Base-by-base conservation (phyloP, 2,888 invertebrate genomes). In the Uropetala carovei region DNA sequence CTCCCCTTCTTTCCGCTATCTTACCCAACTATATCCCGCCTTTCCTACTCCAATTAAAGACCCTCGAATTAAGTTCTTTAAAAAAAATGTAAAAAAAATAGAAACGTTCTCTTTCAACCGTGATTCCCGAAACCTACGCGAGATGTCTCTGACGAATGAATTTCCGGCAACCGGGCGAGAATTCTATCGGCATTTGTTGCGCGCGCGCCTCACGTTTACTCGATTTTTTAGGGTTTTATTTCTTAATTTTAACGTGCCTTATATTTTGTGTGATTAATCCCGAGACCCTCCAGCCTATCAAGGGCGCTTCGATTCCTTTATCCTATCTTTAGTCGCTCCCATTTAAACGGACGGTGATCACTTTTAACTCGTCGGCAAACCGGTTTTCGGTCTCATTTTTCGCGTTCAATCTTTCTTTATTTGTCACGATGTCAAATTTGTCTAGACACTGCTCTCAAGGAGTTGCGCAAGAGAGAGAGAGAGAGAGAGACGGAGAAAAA, bases 351-450 rank as follows among this genome's bases (percentile, higher is more conserved):
- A 64, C 27, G 27, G 27, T 8, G 30, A 30, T 30, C 43, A 16
- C 16, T 64, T 64, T 64, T 13, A 16, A 22, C 43, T 30, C 30
- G 57, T 43, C 83, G n/a, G n/a, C 11, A 43, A 83, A 83, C 83
- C 43, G 57, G 43, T 83, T 83, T n/a, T 83, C 43, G 16, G 0
- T 7, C n/a, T 10, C 22, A 82, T 30, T 82, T 43, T 43, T 8
- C 43, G 56, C 57, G 43, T 83, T 16, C 43, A 18, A 43, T 43
- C n/a, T 43, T 27, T 64, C 64, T 89, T 68, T 64, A 89, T 89
- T 89, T 68, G 64, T 68, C n/a, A 57, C 83, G 83, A 83, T 83
- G 83, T 43, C 83, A 83, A 83, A 83, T 83, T 83, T 83, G 57
- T 83, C 57, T 43, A 57, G 83, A 18, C 56, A 57, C 83, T 83